Conservation (phyloP, 2,888 invertebrate species). For the Drepanosiphum platanoidis region DNA sequence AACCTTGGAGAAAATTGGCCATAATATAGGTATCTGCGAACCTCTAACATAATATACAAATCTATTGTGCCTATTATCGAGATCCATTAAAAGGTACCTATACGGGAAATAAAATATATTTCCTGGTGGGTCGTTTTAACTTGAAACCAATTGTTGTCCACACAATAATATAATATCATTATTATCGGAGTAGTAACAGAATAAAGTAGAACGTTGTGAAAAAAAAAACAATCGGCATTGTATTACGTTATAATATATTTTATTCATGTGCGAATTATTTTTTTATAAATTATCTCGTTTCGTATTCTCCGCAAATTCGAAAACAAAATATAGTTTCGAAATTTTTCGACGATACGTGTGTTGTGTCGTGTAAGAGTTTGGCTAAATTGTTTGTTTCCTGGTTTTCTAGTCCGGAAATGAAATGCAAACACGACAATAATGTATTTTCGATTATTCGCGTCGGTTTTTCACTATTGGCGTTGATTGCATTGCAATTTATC, state of each 20-base stretch:
- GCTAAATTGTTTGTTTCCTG: background rate
- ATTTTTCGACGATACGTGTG: no score
- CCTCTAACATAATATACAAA: background rate
- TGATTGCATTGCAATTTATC: no score
- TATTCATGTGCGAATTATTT: background rate
- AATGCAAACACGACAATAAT: background rate
- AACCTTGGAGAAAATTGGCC: background rate
- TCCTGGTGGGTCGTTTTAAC: slow-evolving; percentile 5
- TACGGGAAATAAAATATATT: background rate
- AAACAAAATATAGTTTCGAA: background rate
- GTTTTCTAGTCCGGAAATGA: background rate
- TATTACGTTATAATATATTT: background rate
- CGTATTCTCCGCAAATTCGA: background rate
- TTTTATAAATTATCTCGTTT: background rate
- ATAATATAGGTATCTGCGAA: background rate
- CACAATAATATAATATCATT: background rate
- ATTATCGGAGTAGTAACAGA: background rate
- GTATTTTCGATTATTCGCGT: background rate
- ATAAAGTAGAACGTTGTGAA: background rate
- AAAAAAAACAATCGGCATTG: slow-evolving; percentile 24
- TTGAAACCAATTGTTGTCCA: slow-evolving; percentile 9
- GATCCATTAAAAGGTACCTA: slow-evolving; percentile 16
- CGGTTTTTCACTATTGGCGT: background rate
- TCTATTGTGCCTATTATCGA: slow-evolving; percentile 6
- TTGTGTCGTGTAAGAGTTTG: background rate